A percentile compares a stretch with the other conserved stretches of the same genome.
Conservation (phyloP, 2,113 vertebrate species). For the Ctenomys sociabilis region DNA sequence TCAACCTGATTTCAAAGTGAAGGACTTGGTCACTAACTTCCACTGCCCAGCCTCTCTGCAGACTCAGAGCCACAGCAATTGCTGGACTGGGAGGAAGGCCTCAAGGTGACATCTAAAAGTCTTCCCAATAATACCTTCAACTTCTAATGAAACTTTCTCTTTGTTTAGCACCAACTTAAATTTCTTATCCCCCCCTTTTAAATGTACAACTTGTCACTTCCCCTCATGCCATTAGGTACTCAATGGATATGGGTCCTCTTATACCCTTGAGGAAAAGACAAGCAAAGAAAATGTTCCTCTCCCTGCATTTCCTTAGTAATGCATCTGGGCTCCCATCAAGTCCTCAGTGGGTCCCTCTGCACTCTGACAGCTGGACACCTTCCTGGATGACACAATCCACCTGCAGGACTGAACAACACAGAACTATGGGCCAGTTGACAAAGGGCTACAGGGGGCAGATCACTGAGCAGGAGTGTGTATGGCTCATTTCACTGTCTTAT, state of each 20-base stretch:
- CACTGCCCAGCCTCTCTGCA: neutral
- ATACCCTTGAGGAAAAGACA: neutral
- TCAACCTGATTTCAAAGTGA: neutral
- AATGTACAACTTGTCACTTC: neutral
- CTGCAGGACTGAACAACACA: neutral
- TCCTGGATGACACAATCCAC: neutral
- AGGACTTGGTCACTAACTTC: neutral
- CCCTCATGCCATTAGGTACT: neutral
- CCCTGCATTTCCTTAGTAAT: neutral
- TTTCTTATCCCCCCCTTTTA: neutral
- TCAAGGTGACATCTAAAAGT: neutral
- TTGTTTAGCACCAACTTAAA: conserved; percentile 20
- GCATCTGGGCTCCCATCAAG: neutral
- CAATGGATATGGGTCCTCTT: neutral
- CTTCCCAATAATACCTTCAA: conserved; percentile 19
- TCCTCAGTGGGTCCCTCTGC: neutral
- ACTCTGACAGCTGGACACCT: neutral
- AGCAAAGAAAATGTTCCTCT: neutral
- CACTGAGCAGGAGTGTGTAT: neutral
- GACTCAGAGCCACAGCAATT: neutral
- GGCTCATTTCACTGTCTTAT: neutral
- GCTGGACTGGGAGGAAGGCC: neutral
- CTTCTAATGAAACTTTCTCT: conserved; percentile 11
- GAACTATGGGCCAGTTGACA: neutral
- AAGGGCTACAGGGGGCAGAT: neutral